phyloP scores from a whole-genome alignment of 1,140 invertebrate genomes.

The Archegozetes longisetosus region DNA sequence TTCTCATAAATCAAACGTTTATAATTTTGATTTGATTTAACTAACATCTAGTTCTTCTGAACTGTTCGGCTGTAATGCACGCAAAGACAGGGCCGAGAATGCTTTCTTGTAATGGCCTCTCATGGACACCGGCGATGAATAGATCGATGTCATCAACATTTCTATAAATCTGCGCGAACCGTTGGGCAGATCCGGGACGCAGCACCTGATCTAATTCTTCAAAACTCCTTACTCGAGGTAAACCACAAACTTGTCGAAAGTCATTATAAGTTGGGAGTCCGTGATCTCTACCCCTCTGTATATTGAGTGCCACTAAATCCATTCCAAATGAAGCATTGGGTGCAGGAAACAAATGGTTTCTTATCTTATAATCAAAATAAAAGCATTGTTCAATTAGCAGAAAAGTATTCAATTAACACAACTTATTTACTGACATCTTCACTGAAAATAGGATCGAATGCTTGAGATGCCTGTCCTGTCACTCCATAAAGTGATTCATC shows the following conservation, averaged over 20 bases:
- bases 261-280: conserved; percentile 31
- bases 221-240: conserved; percentile 48
- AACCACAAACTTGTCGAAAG: conserved; percentile 53
- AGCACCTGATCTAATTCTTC: conserved; percentile 45
- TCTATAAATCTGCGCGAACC: conserved; percentile 32
- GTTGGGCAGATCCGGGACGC: conserved; percentile 38
- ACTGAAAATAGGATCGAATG: conserved; percentile 45
- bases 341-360: conserved; percentile 8
- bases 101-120: conserved; percentile 26
- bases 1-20: background rate
- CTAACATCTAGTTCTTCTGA: conserved; percentile 22
- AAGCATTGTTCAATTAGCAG: background rate
- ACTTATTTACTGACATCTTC: conserved; percentile 38
- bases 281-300: conserved; percentile 32
- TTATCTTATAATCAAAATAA: background rate
- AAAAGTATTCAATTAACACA: background rate
- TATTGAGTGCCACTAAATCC: conserved; percentile 27
- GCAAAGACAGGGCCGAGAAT: conserved; percentile 39
- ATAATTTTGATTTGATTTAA: background rate
- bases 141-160: conserved; percentile 30
- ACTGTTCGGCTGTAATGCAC: conserved; percentile 40
- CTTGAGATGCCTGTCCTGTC: conserved; percentile 34
- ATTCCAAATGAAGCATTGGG: conserved; percentile 25
- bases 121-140: conserved; percentile 26
- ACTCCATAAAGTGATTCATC: conserved; percentile 17